Evolutionary conservation across 2,888 invertebrate genomes (phyloP), one percentile per base, ranked within the genome.

Genomic region (Nebria brevicollis): DNA sequence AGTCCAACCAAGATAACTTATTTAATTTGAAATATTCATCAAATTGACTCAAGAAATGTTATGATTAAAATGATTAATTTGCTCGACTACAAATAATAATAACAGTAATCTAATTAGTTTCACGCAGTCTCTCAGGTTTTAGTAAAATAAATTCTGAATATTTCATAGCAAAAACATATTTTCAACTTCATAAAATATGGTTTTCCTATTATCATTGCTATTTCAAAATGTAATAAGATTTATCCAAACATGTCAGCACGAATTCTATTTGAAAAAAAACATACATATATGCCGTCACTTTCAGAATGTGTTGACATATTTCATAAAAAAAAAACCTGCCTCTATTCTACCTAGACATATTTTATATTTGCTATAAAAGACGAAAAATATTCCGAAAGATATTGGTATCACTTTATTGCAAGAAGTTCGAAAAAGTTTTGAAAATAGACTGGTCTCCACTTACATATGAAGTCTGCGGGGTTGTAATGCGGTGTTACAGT

Each of bases 391-490:
- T 68, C 66, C 66, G 3, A 34, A 34, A 34, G 34, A 7, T 54
- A 11, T 54, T 0, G n/a, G 26, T 2, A 68, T 68, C 68, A 15
- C n/a, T 26, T 68, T 68, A 68, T 25, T 20, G 10, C 26, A 68
- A 20, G 6, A 68, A 26, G 7, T n/a, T 68, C n/a, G 42, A 41
- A 41, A 68, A 54, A 54, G 54, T 54, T 54, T 54, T 54, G 13
- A 54, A 8, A 54, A 54, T 54, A 54, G 4, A 54, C 8, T 54
- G 54, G 54, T 64, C 70, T 25, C 15, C 82, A 91, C 94, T 93
- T 90, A 95, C 94, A 89, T 86, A 94, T 94, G 87, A 95, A 95
- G 88, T 96, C 95, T n/a, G 95, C 95, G 75, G 95, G 95, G 90
- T 96, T 96, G 87, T 95, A 95, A 87, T 95, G 94, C 4, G 94